These are phyloP conservation scores for Oreochromis niloticus DNA, from an alignment of 2,113 vertebrate genomes.

Conservation along the genomic window DNA sequence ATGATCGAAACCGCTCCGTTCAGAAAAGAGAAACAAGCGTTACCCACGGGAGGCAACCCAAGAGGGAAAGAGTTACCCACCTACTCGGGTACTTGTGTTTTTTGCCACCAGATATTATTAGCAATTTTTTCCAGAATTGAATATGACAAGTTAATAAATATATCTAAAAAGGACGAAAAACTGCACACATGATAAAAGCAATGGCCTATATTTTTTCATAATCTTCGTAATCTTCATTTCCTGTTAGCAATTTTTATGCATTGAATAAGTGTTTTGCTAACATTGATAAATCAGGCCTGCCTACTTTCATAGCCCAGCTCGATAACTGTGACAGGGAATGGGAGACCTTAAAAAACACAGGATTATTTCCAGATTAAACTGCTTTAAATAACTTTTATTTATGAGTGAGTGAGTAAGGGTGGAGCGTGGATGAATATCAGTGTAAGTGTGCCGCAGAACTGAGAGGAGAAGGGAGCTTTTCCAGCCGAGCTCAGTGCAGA, in stretches of 20 bases:
- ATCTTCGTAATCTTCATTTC: background rate
- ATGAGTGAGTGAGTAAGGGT: background rate
- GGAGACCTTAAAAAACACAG: background rate
- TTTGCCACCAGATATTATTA: background rate
- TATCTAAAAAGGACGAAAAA: background rate
- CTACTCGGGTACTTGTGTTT: background rate
- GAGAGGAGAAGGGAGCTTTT: background rate
- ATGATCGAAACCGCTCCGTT: too few relatives aligned
- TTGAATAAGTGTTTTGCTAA: background rate
- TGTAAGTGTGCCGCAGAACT: background rate
- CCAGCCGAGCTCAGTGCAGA: background rate
- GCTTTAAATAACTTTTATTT: background rate
- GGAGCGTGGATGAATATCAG: background rate
- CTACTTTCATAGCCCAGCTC: background rate
- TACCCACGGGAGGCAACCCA: background rate
- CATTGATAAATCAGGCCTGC: background rate
- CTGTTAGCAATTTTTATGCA: background rate
- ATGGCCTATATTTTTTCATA: background rate
- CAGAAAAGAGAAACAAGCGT: background rate
- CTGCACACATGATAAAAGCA: background rate
- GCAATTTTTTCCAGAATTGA: background rate
- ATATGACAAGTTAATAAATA: background rate
- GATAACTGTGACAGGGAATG: background rate
- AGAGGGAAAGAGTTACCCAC: background rate
- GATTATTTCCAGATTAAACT: background rate